Conservation (phyloP, 2,888 invertebrate species). For the Strigamia transsilvanica region DNA sequence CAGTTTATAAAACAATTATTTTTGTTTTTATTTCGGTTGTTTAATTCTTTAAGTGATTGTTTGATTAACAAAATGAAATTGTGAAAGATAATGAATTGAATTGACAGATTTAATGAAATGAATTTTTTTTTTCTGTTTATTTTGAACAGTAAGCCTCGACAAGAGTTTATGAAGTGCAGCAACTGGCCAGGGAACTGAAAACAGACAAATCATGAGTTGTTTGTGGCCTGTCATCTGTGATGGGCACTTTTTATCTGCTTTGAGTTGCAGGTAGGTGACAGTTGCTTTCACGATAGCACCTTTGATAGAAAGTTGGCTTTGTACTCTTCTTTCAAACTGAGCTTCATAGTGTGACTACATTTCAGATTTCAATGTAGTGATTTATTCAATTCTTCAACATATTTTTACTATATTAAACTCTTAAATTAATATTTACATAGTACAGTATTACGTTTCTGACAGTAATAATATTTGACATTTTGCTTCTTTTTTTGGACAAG, state of each 20-base stretch:
- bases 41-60: no score
- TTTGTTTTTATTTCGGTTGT: no score
- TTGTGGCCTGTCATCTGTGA: constrained; percentile 11
- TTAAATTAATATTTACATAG: not conserved
- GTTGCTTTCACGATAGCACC: constrained; percentile 36
- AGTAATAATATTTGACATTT: no score
- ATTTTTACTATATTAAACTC: not conserved
- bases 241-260: constrained; percentile 31
- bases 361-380: not conserved
- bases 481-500: no score
- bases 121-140: not conserved
- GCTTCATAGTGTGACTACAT: not conserved
- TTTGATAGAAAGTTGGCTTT: constrained; percentile 37
- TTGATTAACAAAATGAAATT: no score
- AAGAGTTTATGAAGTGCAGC: constrained; percentile 2
- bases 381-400: not conserved
- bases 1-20: no score
- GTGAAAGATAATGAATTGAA: not conserved
- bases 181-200: constrained; percentile 3
- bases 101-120: not conserved
- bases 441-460: no score
- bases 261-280: constrained; percentile 13
- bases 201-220: not conserved
- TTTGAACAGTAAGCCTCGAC: not conserved
- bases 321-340: not conserved